A percentile compares a stretch with the other conserved stretches of the same genome.
Conservation (phyloP, 2,113 vertebrate species). For the Tursiops truncatus region DNA sequence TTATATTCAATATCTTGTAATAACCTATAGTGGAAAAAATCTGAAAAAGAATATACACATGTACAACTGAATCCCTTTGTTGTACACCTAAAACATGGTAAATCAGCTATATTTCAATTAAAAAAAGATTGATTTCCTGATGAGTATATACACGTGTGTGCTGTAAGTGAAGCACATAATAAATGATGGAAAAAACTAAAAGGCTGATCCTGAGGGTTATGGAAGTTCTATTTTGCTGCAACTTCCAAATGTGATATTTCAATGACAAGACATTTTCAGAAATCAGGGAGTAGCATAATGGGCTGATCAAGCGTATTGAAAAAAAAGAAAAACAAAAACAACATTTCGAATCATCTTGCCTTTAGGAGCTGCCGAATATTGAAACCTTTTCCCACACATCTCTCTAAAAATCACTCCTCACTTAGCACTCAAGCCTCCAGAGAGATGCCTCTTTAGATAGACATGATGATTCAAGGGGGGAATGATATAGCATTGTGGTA, state of each 20-base stretch:
- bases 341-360: constrained; percentile 50
- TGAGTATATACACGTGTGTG: constrained; percentile 7
- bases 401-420: constrained; percentile 55
- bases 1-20: neutral
- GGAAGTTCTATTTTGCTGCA: neutral
- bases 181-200: neutral
- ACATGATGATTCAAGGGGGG: neutral
- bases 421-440: constrained; percentile 42
- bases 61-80: neutral
- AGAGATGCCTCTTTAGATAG: constrained; percentile 44
- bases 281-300: constrained; percentile 4
- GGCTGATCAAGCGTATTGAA: neutral
- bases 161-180: neutral
- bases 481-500: neutral
- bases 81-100: neutral
- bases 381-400: constrained; percentile 49
- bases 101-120: neutral
- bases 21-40: neutral
- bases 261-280: constrained; percentile 45
- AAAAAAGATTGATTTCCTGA: constrained; percentile 51
- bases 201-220: neutral
- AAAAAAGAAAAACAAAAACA: neutral
- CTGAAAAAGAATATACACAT: neutral
- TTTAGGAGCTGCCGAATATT: constrained; percentile 61
- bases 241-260: neutral